phyloP scores from a whole-genome alignment of 2,113 vertebrate genomes.

The Labeo rohita region DNA sequence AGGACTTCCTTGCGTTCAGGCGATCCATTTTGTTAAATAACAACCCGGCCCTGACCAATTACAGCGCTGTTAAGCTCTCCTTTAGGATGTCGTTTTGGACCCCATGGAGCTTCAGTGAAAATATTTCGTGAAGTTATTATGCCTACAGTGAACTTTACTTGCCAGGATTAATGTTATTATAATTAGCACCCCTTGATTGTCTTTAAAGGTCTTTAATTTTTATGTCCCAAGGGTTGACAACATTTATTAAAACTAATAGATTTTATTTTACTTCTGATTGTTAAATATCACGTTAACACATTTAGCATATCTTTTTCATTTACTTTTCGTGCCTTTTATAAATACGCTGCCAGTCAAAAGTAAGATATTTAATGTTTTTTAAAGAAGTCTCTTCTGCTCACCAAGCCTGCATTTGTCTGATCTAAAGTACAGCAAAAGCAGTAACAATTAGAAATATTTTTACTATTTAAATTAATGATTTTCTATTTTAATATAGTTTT shows the following conservation, averaged over 20 bases:
- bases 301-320: background rate
- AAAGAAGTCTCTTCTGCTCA: too few relatives aligned
- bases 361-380: too few relatives aligned
- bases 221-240: background rate
- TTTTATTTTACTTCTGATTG: background rate
- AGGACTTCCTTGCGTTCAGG: slow-evolving; percentile 24
- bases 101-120: background rate
- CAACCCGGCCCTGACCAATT: slow-evolving; percentile 5
- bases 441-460: too few relatives aligned
- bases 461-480: too few relatives aligned
- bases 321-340: background rate
- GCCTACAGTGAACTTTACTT: background rate
- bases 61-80: background rate
- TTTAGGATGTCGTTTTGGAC: background rate
- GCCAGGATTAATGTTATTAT: background rate
- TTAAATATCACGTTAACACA: background rate
- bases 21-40: slow-evolving; percentile 19
- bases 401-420: too few relatives aligned
- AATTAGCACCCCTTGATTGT: background rate
- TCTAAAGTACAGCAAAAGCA: too few relatives aligned
- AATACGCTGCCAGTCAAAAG: too few relatives aligned
- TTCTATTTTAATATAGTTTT: too few relatives aligned
- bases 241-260: background rate
- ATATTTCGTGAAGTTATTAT: background rate
- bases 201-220: background rate